Conservation (phyloP, 2,113 vertebrate species). For the Turdus rufiventris region DNA sequence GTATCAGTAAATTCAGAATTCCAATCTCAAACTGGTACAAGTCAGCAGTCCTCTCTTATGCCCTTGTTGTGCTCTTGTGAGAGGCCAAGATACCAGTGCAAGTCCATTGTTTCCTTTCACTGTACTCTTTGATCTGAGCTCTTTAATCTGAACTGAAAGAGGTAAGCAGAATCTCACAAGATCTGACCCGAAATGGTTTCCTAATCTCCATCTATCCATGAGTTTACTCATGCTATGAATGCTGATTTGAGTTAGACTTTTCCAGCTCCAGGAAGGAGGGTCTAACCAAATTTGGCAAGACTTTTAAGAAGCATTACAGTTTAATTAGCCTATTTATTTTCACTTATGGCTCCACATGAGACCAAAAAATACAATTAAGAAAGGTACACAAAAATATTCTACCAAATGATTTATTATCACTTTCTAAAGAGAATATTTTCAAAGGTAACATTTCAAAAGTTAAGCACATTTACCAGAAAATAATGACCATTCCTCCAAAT, state of each 20-base stretch:
- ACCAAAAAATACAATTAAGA: neutral
- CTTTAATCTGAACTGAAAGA: neutral
- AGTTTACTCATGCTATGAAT: neutral
- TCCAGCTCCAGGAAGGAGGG: neutral
- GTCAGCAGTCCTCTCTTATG: neutral
- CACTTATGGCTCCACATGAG: neutral
- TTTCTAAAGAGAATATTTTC: neutral
- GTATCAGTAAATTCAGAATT: neutral
- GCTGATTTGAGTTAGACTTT: neutral
- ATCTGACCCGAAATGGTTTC: neutral
- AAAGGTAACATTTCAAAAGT: neutral
- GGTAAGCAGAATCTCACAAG: neutral
- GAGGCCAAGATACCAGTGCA: neutral
- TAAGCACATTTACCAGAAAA: neutral
- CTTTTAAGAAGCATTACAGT: neutral
- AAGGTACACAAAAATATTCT: neutral
- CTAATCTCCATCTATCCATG: neutral
- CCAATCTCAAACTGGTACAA: neutral
- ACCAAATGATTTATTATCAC: neutral
- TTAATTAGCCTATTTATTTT: neutral
- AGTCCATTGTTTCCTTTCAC: neutral
- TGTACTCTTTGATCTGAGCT: neutral
- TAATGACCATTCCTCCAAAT: neutral
- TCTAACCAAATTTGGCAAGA: neutral
- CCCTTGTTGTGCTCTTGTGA: neutral